Conservation (phyloP, 2,797 vertebrate genomes). For the Diplodus puntazzo region DNA sequence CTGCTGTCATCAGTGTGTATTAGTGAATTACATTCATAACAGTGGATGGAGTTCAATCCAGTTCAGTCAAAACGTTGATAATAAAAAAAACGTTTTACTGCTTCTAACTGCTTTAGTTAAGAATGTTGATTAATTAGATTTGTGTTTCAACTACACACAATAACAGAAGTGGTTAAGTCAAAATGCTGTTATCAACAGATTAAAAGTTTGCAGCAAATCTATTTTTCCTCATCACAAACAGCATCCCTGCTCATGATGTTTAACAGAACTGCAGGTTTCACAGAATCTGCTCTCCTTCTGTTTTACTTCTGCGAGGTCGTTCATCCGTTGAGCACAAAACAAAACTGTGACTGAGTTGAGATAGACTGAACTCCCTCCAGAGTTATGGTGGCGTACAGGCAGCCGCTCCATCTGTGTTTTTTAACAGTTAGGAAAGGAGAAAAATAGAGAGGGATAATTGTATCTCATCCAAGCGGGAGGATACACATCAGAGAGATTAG, state of each 20-base stretch:
- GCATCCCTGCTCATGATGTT: not conserved
- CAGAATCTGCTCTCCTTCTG: constrained; percentile 21
- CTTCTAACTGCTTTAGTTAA: not conserved
- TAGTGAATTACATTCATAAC: constrained; percentile 37
- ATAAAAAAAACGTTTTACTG: not conserved
- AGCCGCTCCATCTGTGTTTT: constrained; percentile 59
- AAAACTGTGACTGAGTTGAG: constrained; percentile 22
- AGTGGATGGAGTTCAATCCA: constrained; percentile 55
- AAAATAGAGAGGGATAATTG: constrained; percentile 29
- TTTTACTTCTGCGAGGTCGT: not conserved
- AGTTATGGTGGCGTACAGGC: constrained; percentile 39
- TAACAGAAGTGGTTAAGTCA: not conserved
- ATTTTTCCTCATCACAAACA: not conserved
- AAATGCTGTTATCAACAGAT: not conserved
- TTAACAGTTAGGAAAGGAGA: constrained; percentile 24
- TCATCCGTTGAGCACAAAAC: constrained; percentile 3
- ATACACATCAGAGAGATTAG: constrained; percentile 62
- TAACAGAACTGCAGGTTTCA: constrained; percentile 15
- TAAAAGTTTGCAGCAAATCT: not conserved
- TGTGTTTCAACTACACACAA: too few species aligned
- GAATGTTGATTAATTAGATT: not conserved
- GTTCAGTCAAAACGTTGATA: not conserved
- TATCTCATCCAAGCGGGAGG: constrained; percentile 63
- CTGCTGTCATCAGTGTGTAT: constrained; percentile 3
- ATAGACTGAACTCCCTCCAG: constrained; percentile 70